Evolutionary conservation across 2,113 vertebrate genomes (phyloP), one percentile per base, ranked within the genome.

Genomic region (Grantiella picta): DNA sequence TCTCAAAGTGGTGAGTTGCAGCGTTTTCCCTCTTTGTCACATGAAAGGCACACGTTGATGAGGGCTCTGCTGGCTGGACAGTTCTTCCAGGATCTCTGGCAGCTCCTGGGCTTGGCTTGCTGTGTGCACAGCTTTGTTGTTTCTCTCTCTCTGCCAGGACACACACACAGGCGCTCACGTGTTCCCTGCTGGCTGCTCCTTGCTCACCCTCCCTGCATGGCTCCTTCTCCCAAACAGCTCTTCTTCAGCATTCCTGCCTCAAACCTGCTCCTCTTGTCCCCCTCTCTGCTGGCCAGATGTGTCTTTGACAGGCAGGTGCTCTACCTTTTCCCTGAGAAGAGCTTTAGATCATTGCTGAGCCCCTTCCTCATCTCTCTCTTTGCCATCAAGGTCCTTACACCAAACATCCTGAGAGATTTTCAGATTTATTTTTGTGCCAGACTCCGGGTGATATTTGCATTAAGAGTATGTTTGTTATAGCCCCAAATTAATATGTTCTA

Each of bases 91-190:
- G 16, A 65, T 61, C 94, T 92, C 28, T 93, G 92, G 90, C 82
- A 90, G 57, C 49, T 59, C 27, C 25, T 13, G 29, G 20, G 4
- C 90, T 94, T 96, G 92, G 85, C 92, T 92, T 50, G 70, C 49
- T 38, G 49, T 4, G n/a, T 29, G 54, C 53, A 64, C 23, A 35
- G 68, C 50, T 73, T 71, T 66, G 25, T 24, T 80, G 70, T 80
- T 92, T 56, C 61, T 83, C 8, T 1, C 38, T 38, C 10, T 73
- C 75, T 92, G 79, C 88, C 85, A 92, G 90, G 79, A 96, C 82
- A 92, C 82, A 88, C 88, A 38, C 44, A 18, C 65, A 93, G 82
- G 21, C 75, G 24, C 65, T 86, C 28, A 10, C 25, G 54, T 3
- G 2, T 53, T 82, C 73, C 29, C 56, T 66, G 64, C 69, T 82